Percentiles rank a stretch among this genome's conserved stretches.
These are phyloP conservation scores for Emydocephalus ijimae DNA, from an alignment of 2,113 vertebrate species.

Conservation along the genomic window DNA sequence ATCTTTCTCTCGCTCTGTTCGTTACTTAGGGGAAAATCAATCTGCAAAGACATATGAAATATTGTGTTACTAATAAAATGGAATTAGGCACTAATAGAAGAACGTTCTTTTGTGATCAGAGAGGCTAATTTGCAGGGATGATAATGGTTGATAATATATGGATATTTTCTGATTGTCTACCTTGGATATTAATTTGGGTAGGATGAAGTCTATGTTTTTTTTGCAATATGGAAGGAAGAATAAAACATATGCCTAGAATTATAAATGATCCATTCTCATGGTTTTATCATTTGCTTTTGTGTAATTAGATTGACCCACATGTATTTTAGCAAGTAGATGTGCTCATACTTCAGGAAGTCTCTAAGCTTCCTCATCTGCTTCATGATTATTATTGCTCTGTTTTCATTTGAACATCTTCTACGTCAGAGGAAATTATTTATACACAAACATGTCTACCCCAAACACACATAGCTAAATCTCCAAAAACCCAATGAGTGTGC, in stretches of 20 bases:
- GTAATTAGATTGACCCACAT: background rate
- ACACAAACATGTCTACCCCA: background rate
- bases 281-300: conserved; percentile 4
- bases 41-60: background rate
- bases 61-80: conserved; percentile 14
- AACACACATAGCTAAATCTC: background rate
- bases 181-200: background rate
- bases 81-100: conserved; percentile 17
- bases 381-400: background rate
- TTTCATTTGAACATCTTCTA: background rate
- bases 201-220: background rate
- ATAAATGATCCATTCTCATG: background rate
- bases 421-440: background rate
- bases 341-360: background rate
- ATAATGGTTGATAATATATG: conserved; percentile 17
- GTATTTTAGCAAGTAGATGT: conserved; percentile 8
- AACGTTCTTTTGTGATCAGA: background rate
- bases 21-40: conserved; percentile 34
- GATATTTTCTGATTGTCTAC: conserved; percentile 22
- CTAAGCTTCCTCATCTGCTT: background rate
- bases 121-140: background rate
- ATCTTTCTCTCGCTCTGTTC: background rate
- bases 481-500: background rate
- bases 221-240: background rate
- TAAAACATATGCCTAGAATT: background rate